Percentiles rank a stretch among this genome's conserved stretches.
Evolutionary conservation across 2,888 invertebrate genomes (phyloP).

Genomic region (Acanthosepion esculentum): DNA sequence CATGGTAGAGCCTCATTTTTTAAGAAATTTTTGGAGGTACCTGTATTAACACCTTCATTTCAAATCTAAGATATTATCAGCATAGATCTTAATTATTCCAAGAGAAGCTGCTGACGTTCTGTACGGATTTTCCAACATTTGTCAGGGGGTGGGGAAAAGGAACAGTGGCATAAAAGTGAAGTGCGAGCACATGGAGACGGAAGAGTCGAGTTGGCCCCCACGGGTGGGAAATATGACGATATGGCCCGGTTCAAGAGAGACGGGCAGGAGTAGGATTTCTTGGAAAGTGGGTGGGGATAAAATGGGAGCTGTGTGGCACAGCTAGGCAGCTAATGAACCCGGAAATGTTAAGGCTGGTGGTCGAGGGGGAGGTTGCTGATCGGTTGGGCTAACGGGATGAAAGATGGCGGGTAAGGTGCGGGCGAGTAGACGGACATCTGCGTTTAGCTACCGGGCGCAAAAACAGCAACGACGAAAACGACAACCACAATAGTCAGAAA

Average conservation of each 20-base stretch:
- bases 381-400: neutral
- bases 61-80: neutral
- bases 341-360: conserved; percentile 2
- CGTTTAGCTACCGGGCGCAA: neutral
- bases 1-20: too few species aligned
- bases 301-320: neutral
- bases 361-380: neutral
- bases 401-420: neutral
- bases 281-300: neutral
- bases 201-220: neutral
- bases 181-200: neutral
- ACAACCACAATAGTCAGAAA: neutral
- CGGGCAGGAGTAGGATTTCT: neutral
- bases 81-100: neutral
- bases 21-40: too few species aligned
- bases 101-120: neutral
- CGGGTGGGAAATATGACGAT: neutral
- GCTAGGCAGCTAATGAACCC: conserved; percentile 21
- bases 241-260: neutral
- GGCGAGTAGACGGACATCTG: neutral
- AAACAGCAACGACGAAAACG: neutral
- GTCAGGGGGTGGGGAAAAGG: neutral
- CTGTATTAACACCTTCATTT: too few species aligned
- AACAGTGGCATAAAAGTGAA: neutral
- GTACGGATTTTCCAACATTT: neutral